These are phyloP conservation scores for Clamator glandarius DNA, from an alignment of 2,797 vertebrate genomes.

Conservation along the genomic window DNA sequence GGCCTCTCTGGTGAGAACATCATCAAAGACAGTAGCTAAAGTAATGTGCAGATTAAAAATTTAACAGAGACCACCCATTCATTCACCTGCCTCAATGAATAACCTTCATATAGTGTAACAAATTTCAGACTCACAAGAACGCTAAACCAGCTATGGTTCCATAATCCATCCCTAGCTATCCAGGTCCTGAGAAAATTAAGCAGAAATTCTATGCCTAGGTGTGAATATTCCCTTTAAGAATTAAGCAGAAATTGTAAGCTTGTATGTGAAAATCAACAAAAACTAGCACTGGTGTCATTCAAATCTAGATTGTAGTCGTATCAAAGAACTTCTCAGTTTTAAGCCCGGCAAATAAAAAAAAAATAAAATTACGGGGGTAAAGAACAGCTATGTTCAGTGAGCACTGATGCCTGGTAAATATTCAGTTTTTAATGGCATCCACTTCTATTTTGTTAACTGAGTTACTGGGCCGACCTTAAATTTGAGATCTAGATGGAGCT, in stretches of 20 bases:
- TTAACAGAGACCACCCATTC: neutral
- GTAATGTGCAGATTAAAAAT: slow-evolving; percentile 14
- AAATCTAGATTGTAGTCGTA: neutral
- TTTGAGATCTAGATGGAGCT: slow-evolving; percentile 61
- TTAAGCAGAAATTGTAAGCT: neutral
- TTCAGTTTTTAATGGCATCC: slow-evolving; percentile 56
- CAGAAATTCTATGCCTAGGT: neutral
- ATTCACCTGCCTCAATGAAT: neutral
- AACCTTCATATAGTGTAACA: neutral
- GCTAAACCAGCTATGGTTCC: neutral
- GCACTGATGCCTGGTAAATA: slow-evolving; percentile 52
- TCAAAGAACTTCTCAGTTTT: neutral
- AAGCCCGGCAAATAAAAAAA: neutral
- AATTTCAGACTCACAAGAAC: neutral
- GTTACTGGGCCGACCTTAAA: slow-evolving; percentile 66
- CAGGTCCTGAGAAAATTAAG: neutral
- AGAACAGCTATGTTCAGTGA: slow-evolving; percentile 13
- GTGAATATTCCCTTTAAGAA: neutral
- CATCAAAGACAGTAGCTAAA: neutral
- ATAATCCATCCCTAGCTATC: neutral
- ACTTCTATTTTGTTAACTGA: slow-evolving; percentile 62
- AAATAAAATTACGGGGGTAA: neutral
- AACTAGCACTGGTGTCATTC: neutral
- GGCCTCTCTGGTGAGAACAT: neutral
- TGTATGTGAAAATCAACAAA: neutral